phyloP scores from a whole-genome alignment of 2,113 vertebrate species.

The Rousettus leschenaultii region DNA sequence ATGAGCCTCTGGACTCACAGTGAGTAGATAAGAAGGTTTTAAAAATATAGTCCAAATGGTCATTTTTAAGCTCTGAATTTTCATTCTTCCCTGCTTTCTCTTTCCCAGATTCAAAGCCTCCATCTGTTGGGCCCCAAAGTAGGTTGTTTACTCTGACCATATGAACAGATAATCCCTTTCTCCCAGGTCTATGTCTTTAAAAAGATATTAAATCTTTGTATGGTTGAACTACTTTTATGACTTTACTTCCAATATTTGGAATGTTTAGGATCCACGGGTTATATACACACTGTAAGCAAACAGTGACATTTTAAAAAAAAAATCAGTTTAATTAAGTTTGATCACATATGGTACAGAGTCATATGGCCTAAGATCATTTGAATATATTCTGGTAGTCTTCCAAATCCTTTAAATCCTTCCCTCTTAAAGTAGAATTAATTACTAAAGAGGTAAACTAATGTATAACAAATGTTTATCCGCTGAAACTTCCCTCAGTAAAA shows the following conservation, averaged over 20 bases:
- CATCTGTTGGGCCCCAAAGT: slow-evolving; percentile 66
- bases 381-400: slow-evolving; percentile 57
- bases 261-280: slow-evolving; percentile 55
- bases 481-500: slow-evolving; percentile 2
- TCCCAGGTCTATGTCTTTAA: slow-evolving; percentile 65
- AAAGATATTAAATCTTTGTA: slow-evolving; percentile 72
- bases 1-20: neutral
- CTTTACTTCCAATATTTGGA: slow-evolving; percentile 70
- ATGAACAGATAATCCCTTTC: slow-evolving; percentile 70
- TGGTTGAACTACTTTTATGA: slow-evolving; percentile 68
- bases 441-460: slow-evolving; percentile 35
- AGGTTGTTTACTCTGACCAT: slow-evolving; percentile 64
- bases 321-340: slow-evolving; percentile 69
- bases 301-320: slow-evolving; percentile 3
- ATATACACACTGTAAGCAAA: slow-evolving; percentile 61
- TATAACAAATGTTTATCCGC: slow-evolving; percentile 44
- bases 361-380: slow-evolving; percentile 51
- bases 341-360: slow-evolving; percentile 65
- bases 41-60: slow-evolving; percentile 18
- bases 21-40: slow-evolving; percentile 1
- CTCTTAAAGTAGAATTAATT: slow-evolving; percentile 56
- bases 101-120: slow-evolving; percentile 58
- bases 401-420: slow-evolving; percentile 57
- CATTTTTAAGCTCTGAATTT: slow-evolving; percentile 57
- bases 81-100: slow-evolving; percentile 62